Evolutionary conservation across 1,140 invertebrate species (phyloP), one percentile per base, ranked within the genome.

Genomic region (Cyphomyrmex costatus): DNA sequence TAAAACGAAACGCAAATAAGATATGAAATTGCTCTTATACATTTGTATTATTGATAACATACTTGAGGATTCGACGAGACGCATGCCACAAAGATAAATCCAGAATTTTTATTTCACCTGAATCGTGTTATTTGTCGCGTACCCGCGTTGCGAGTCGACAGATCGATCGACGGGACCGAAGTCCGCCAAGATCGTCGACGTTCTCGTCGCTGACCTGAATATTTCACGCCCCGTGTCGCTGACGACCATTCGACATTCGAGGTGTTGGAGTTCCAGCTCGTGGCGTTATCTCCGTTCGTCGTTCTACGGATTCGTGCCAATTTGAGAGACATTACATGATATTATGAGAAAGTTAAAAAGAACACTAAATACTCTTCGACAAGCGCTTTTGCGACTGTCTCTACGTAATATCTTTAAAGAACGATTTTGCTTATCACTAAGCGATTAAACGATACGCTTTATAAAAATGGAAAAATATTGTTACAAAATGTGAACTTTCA

Each of bases 171-270:
- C 68, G 82, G 58, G 58, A 42, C 74, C 7, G 74, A 85, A 53
- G 82, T 85, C 73, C 74, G 73, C 74, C 76, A 80, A 86, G 76
- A 79, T 79, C 63, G 51, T 86, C 84, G 84, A 65, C 42, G 49
- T 66, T 86, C 76, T 80, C 76, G 63, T 80, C 76, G 61, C 63
- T 83, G 82, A 85, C 82, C 82, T 78, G 74, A 76, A 85, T 85
- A 85, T 85, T 78, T 77, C 73, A 85, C 60, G 74, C 46, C 61
- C 46, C 61, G 46, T 49, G 82, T 21, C 73, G 60, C 70, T 85
- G 82, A 85, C 73, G 82, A 49, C 60, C 49, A 46, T 63, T 86
- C 84, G 76, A 86, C 61, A 65, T 63, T 70, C 46, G 79, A 73
- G 79, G 66, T 78, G 86, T 74, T 49, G 61, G 77, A 87, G 65